Evolutionary conservation across 2,797 vertebrate species (phyloP).

Genomic region (Acrocephalus scirpaceus): DNA sequence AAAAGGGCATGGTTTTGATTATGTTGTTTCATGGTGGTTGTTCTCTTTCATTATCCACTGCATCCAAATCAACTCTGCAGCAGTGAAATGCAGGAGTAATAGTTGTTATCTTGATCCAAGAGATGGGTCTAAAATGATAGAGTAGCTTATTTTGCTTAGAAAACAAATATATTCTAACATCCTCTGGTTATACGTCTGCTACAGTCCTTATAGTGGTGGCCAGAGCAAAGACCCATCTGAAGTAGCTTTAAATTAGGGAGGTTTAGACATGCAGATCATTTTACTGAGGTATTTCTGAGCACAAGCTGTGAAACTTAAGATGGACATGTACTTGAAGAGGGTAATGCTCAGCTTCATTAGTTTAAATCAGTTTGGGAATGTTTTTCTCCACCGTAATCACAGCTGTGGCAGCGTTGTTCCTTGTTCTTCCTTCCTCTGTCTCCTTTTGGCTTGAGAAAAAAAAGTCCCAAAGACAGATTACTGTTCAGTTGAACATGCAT

Average conservation of each 20-base stretch:
- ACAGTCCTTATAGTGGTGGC: neutral
- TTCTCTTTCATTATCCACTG: slow-evolving; percentile 54
- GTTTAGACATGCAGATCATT: neutral
- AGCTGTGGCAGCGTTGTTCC: neutral
- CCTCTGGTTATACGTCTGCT: neutral
- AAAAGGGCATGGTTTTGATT: slow-evolving; percentile 41
- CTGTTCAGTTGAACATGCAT: neutral
- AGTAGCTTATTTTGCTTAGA: slow-evolving; percentile 33
- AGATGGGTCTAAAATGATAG: slow-evolving; percentile 38
- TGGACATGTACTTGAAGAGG: neutral
- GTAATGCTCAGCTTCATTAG: neutral
- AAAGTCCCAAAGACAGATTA: neutral
- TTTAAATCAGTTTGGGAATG: slow-evolving; percentile 18
- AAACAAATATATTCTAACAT: slow-evolving; percentile 36
- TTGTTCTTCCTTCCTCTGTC: neutral
- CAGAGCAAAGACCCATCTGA: neutral
- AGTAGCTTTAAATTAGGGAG: slow-evolving; percentile 1
- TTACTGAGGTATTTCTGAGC: neutral
- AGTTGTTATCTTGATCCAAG: slow-evolving; percentile 47
- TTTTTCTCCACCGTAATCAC: neutral
- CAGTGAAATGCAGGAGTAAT: slow-evolving; percentile 28
- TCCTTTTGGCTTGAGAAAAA: neutral
- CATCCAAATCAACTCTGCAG: slow-evolving; percentile 19
- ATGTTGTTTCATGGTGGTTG: slow-evolving; percentile 9
- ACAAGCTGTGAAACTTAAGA: neutral